Evolutionary conservation across 2,797 vertebrate species (phyloP).

Genomic region (Artibeus lituratus): DNA sequence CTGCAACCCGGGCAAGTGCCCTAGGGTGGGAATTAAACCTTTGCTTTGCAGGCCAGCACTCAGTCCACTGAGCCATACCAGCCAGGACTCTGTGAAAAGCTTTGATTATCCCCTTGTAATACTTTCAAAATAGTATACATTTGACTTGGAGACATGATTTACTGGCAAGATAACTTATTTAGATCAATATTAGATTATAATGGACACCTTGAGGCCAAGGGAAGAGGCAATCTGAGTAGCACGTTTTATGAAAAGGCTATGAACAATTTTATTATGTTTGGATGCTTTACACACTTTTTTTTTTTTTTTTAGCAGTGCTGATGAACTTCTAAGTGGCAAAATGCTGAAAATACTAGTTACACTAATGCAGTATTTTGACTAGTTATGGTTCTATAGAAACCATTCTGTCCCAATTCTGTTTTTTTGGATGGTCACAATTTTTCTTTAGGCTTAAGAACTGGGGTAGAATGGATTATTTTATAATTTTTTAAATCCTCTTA

Average conservation of each 20-base stretch:
- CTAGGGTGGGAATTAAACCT: no score
- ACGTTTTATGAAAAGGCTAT: neutral
- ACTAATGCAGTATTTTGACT: neutral
- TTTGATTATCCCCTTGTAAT: neutral
- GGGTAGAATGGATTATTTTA: neutral
- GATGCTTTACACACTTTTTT: neutral
- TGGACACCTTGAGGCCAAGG: neutral
- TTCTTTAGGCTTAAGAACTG: neutral
- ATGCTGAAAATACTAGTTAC: neutral
- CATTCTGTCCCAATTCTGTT: neutral
- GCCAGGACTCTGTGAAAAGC: neutral
- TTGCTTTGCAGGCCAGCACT: no score
- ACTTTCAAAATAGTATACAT: neutral
- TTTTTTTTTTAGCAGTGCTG: neutral
- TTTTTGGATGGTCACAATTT: neutral
- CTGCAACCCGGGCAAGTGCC: no score
- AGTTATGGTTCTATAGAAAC: neutral
- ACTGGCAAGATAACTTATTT: neutral
- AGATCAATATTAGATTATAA: constrained; percentile 22
- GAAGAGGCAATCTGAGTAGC: neutral
- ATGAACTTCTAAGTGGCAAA: neutral
- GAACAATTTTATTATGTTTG: neutral
- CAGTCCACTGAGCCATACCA: no score
- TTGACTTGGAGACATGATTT: constrained; percentile 10
- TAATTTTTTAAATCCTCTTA: neutral